Evolutionary conservation across 2,797 vertebrate species (phyloP).

Genomic region (Karalla daura): DNA sequence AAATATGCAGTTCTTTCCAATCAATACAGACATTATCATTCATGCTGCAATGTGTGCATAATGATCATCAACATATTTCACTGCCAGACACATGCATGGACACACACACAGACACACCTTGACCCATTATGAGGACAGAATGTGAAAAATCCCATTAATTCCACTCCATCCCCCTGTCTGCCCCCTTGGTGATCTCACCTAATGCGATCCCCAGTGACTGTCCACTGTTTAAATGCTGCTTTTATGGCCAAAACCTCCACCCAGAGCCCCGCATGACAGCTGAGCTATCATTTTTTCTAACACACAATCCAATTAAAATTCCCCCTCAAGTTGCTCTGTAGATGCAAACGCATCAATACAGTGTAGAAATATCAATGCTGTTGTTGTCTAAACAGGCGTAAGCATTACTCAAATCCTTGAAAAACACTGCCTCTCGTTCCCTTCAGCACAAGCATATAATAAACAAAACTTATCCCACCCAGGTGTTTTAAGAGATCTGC

Average conservation of each 20-base stretch:
- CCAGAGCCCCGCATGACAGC: slow-evolving; percentile 27
- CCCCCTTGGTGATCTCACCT: slow-evolving; percentile 59
- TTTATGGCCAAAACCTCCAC: slow-evolving; percentile 53
- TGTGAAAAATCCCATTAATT: slow-evolving; percentile 65
- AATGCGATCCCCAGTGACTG: slow-evolving; percentile 70
- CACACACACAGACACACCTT: slow-evolving; percentile 23
- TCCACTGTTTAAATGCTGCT: slow-evolving; percentile 53
- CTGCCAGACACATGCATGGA: slow-evolving; percentile 14
- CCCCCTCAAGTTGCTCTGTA: slow-evolving; percentile 6
- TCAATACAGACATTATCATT: slow-evolving; percentile 56
- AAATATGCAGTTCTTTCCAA: too few relatives aligned
- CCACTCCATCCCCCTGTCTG: slow-evolving; percentile 36
- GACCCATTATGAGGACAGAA: slow-evolving; percentile 55
- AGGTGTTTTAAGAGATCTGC: slow-evolving; percentile 73
- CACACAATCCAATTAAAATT: slow-evolving; percentile 36
- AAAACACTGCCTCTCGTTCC: neutral
- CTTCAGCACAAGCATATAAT: slow-evolving; percentile 13
- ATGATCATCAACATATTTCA: slow-evolving; percentile 55
- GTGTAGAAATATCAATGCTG: neutral
- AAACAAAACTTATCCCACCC: slow-evolving; percentile 52
- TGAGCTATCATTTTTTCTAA: slow-evolving; percentile 27
- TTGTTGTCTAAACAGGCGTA: slow-evolving; percentile 6
- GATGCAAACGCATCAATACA: slow-evolving; percentile 10
- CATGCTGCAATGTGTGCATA: slow-evolving; percentile 47
- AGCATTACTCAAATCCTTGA: neutral